Conservation (phyloP, 1,140 invertebrate genomes). For the Drosophila pseudoobscura region DNA sequence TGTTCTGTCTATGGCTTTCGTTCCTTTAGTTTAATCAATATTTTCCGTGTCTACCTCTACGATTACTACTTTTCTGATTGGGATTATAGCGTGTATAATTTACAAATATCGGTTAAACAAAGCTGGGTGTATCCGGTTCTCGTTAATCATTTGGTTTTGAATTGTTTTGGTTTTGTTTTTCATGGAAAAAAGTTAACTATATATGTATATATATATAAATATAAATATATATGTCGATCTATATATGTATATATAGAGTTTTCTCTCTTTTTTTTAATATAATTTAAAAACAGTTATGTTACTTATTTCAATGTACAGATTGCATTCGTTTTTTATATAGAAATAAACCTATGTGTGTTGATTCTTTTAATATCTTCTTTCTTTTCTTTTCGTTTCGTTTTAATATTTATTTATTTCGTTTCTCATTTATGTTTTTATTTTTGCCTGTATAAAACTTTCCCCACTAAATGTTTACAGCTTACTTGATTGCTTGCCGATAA, state of each 20-base stretch:
- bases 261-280: background rate
- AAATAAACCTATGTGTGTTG: background rate
- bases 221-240: conserved; percentile 5
- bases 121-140: conserved; percentile 17
- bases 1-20: conserved; percentile 18
- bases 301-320: conserved; percentile 58
- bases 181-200: conserved; percentile 55
- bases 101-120: conserved; percentile 31
- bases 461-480: conserved; percentile 68
- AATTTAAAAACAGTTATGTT: conserved; percentile 63
- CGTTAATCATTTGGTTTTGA: conserved; percentile 12
- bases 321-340: conserved; percentile 33
- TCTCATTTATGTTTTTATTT: background rate
- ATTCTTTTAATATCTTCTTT: conserved; percentile 10
- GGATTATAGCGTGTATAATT: conserved; percentile 17
- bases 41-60: background rate
- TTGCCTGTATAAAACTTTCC: conserved; percentile 57
- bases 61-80: conserved; percentile 8
- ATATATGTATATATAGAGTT: conserved; percentile 3
- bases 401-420: conserved; percentile 7
- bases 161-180: conserved; percentile 28
- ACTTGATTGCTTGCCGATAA: conserved; percentile 65
- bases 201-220: conserved; percentile 11
- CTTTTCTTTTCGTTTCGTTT: too few species aligned
- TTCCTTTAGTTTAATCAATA: conserved; percentile 4